Conservation (phyloP, 2,797 vertebrate species). For the Amniataba percoides region DNA sequence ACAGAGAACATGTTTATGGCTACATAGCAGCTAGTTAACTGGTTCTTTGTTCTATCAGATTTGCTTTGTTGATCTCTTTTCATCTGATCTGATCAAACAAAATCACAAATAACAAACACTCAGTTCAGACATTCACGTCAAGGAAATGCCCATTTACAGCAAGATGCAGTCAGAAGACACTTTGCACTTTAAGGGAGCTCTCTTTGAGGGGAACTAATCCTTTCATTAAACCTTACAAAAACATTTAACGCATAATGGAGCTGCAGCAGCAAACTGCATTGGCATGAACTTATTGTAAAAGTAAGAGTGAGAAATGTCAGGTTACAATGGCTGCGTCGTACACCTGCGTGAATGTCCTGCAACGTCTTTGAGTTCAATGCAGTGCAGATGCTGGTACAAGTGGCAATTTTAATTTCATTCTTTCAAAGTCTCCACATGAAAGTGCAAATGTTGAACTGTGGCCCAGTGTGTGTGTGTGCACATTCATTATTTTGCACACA, state of each 20-base stretch:
- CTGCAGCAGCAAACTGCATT: neutral
- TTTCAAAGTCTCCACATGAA: conserved; percentile 5
- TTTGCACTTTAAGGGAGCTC: neutral
- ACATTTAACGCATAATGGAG: neutral
- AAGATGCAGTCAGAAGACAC: neutral
- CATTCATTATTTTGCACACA: neutral
- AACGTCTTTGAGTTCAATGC: neutral
- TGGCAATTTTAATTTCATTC: neutral
- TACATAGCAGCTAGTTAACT: neutral
- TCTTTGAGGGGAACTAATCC: neutral
- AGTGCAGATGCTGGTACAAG: neutral
- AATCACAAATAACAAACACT: neutral
- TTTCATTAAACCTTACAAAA: neutral
- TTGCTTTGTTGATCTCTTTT: conserved; percentile 17
- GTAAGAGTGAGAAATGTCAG: no score
- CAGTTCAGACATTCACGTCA: neutral
- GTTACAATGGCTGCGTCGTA: no score
- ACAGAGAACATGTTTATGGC: neutral
- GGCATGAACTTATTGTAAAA: no score
- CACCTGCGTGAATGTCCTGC: neutral
- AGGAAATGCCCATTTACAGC: neutral
- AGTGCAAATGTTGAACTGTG: conserved; percentile 20
- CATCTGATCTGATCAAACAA: conserved; percentile 24
- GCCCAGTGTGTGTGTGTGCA: neutral
- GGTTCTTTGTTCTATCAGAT: conserved; percentile 5